phyloP scores from a whole-genome alignment of 2,797 vertebrate species.

The Salarias fasciatus region DNA sequence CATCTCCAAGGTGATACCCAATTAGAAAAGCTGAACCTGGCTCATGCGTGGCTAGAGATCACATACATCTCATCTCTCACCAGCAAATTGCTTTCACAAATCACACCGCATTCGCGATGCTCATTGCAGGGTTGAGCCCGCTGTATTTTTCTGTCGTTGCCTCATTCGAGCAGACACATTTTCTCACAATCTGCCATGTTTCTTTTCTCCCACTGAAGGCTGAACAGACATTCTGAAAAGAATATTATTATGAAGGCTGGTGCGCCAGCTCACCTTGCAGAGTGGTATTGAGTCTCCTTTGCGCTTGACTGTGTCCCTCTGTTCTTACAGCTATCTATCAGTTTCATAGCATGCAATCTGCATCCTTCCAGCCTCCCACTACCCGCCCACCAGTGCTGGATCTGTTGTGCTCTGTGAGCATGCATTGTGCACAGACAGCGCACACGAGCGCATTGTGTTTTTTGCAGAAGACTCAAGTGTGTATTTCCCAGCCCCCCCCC shows the following conservation, averaged over 20 bases:
- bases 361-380: constrained; percentile 78
- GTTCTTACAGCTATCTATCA: constrained; percentile 76
- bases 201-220: constrained; percentile 21
- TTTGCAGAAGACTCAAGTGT: constrained; percentile 35
- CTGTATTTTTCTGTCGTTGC: constrained; percentile 18
- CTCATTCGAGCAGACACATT: constrained; percentile 14
- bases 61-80: constrained; percentile 47
- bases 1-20: constrained; percentile 64
- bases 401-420: constrained; percentile 50
- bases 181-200: constrained; percentile 25
- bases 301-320: constrained; percentile 74
- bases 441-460: constrained; percentile 49
- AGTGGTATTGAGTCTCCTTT: constrained; percentile 69
- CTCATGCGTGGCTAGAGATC: constrained; percentile 42
- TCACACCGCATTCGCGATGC: constrained; percentile 7
- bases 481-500: constrained; percentile 40
- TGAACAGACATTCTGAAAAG: constrained; percentile 45
- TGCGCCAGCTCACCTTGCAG: constrained; percentile 70
- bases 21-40: constrained; percentile 57
- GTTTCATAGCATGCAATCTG: constrained; percentile 80
- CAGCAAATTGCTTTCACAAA: constrained; percentile 44
- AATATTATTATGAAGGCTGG: constrained; percentile 60
- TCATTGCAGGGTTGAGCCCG: constrained; percentile 4
- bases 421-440: constrained; percentile 27
- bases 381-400: constrained; percentile 68